These are phyloP conservation scores for Drosophila pruinosa DNA, from an alignment of 1,140 invertebrate species.

Conservation along the genomic window DNA sequence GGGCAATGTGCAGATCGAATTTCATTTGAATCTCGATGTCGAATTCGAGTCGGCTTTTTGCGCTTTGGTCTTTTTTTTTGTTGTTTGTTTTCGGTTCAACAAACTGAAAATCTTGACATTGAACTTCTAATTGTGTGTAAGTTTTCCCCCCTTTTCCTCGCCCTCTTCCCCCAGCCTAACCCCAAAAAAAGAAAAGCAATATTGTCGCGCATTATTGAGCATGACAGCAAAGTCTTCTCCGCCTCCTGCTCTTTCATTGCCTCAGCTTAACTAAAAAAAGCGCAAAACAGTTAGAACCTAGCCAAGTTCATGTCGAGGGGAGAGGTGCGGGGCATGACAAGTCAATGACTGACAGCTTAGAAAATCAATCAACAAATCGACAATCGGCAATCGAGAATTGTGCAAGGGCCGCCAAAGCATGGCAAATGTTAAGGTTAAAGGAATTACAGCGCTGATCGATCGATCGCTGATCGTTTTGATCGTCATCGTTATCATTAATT, in stretches of 20 bases:
- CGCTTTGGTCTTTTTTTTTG: not conserved
- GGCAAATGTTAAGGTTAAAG: slow-evolving; percentile 17
- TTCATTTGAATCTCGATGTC: slow-evolving; percentile 21
- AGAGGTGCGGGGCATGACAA: slow-evolving; percentile 27
- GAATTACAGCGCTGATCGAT: slow-evolving; percentile 19
- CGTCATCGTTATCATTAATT: not conserved
- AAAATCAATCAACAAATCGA: slow-evolving; percentile 29
- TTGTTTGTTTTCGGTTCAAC: slow-evolving; percentile 23
- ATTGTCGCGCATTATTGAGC: slow-evolving; percentile 31
- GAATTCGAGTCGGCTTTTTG: not conserved
- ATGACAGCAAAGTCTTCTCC: not conserved
- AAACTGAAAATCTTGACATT: slow-evolving; percentile 52
- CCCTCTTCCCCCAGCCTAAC: too few species aligned
- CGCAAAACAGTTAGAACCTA: slow-evolving; percentile 13
- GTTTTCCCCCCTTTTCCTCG: slow-evolving; percentile 1
- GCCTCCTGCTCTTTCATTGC: not conserved
- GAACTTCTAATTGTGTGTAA: slow-evolving; percentile 33
- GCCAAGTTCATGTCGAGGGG: not conserved
- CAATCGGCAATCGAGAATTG: too few species aligned
- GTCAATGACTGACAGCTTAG: slow-evolving; percentile 34
- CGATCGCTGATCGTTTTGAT: slow-evolving; percentile 5
- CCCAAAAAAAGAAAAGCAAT: not conserved
- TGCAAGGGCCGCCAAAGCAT: not conserved
- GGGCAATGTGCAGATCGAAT: slow-evolving; percentile 28
- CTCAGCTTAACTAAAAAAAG: not conserved